Evolutionary conservation across 1,140 invertebrate species (phyloP).

Genomic region (Lepidurus apus): DNA sequence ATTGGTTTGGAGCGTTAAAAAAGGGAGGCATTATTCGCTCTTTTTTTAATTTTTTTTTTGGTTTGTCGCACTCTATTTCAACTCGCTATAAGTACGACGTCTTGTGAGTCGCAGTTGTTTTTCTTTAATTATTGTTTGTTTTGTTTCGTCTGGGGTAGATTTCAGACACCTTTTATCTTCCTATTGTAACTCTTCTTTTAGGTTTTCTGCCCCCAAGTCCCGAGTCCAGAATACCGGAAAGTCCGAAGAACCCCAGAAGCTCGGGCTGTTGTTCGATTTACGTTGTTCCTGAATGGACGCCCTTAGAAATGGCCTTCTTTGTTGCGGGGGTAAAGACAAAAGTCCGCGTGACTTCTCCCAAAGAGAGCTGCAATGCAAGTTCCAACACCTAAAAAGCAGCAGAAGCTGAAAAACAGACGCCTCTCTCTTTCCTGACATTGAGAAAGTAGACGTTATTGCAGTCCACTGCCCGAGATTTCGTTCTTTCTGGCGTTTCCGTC

Average conservation of each 20-base stretch:
- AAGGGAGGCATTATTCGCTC: not conserved
- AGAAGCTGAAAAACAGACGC: conserved; percentile 21
- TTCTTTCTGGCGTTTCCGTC: not conserved
- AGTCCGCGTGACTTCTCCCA: not conserved
- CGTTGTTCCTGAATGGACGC: not conserved
- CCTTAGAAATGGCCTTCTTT: not conserved
- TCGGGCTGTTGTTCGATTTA: not conserved
- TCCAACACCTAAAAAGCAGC: not conserved
- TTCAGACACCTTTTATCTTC: conserved; percentile 7
- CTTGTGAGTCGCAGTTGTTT: not conserved
- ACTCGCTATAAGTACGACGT: conserved; percentile 14
- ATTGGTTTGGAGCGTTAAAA: not conserved
- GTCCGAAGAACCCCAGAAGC: not conserved
- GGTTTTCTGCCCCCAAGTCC: too few relatives aligned
- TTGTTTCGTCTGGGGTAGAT: not conserved
- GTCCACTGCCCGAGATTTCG: not conserved
- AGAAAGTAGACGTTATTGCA: conserved; percentile 16
- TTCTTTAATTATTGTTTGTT: not conserved
- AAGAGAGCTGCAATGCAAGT: not conserved
- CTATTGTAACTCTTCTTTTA: not conserved
- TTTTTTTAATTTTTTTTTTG: too few relatives aligned
- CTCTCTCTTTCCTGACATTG: not conserved
- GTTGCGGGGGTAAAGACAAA: not conserved
- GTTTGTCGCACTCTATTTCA: not conserved
- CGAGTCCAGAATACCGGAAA: not conserved